Evolutionary conservation across 2,113 vertebrate species (phyloP), one percentile per base, ranked within the genome.

Genomic region (Spilogale gracilis): DNA sequence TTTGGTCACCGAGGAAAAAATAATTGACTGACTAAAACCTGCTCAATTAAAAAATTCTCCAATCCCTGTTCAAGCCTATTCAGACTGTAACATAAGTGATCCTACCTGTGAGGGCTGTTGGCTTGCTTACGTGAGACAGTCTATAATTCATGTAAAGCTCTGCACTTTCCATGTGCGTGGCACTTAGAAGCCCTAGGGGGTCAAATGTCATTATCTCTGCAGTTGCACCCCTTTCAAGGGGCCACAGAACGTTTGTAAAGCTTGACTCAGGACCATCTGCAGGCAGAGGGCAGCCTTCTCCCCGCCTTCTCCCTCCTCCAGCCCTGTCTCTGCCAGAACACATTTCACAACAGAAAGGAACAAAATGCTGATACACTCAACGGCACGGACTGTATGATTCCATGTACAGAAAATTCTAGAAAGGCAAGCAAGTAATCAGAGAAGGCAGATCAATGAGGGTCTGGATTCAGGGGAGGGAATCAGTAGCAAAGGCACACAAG

Each of bases 51-150:
- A 73, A 63, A 96, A 83, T 32, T n/a, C 20, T 60, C 23, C 27
- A 78, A 38, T 89, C 38, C 21, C 58, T 67, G 11, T 86, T 61
- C 91, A 97, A 82, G 89, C 91, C 95, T 81, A 61, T 81, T 97
- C 89, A 96, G 86, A 74, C 32, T 32, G n/a, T n/a, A 65, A 30
- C 23, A 1, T 61, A 83, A 93, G 38, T 9, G 50, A 56, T n/a
- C 45, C 65, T 45, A 3, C 38, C 63, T 80, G 45, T 27, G 5
- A 78, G 89, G 43, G 45, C 21, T 80, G 63, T 2, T 25, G 69
- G 27, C 83, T 43, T 11, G 81, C 76, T 76, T 38, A 21, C 45
- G 3, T 0, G 58, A 50, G 30, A 50, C 20, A 45, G 30, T 76
- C 63, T 79, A 1, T 54, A 52, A 81, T 71, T 95, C 69, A 56